phyloP scores from a whole-genome alignment of 2,113 vertebrate species.

The Pygoscelis adeliae region DNA sequence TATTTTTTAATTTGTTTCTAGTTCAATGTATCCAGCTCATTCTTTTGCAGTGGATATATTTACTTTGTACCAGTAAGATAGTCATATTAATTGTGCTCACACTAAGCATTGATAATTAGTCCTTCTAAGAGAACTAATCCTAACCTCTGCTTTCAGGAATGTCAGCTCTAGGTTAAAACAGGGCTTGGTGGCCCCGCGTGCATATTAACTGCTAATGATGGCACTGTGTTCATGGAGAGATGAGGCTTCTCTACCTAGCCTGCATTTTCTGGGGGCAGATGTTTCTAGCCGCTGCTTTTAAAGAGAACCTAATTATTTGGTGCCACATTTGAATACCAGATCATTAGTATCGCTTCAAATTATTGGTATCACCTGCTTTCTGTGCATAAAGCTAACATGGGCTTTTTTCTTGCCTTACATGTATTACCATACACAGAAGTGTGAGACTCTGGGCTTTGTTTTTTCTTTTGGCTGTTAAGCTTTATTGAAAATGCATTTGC shows the following conservation, averaged over 20 bases:
- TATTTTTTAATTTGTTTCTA: background rate
- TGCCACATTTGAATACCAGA: background rate
- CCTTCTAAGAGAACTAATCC: background rate
- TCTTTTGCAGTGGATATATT: background rate
- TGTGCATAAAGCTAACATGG: background rate
- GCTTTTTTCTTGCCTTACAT: background rate
- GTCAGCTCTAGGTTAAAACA: background rate
- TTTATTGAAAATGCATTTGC: background rate
- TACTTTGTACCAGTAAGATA: background rate
- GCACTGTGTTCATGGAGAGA: background rate
- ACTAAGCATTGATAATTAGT: background rate
- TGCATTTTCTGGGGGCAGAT: background rate
- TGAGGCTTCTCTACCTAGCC: background rate
- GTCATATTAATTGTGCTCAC: background rate
- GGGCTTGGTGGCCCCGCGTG: background rate
- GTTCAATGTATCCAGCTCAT: background rate
- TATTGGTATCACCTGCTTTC: background rate
- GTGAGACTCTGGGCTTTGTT: background rate
- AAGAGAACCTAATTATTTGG: background rate
- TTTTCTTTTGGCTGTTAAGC: background rate
- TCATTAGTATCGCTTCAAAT: background rate
- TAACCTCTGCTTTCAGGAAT: background rate
- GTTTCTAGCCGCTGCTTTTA: background rate
- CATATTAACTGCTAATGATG: background rate
- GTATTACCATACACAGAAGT: background rate